These are phyloP conservation scores for Meda fulgida DNA, from an alignment of 2,797 vertebrate species.

Conservation along the genomic window DNA sequence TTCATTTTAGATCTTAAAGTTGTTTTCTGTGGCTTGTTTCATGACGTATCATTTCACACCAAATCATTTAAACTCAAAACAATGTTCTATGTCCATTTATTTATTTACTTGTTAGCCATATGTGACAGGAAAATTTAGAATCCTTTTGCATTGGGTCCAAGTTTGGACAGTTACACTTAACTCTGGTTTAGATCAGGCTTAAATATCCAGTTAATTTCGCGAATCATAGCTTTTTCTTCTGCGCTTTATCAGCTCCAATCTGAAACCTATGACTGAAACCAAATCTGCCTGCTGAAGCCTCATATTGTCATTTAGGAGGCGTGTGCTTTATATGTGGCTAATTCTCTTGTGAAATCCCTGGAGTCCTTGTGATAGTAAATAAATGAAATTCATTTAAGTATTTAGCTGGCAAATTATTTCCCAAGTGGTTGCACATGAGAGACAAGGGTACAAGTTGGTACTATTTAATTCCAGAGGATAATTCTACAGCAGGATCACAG, in stretches of 20 bases:
- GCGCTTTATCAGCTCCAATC: background rate
- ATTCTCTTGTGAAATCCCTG: background rate
- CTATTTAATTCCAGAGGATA: background rate
- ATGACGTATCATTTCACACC: background rate
- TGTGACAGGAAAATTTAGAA: background rate
- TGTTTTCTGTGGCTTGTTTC: background rate
- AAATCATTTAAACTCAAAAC: too few species aligned
- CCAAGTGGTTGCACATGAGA: background rate
- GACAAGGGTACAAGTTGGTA: background rate
- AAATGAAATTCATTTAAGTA: slow-evolving; percentile 8
- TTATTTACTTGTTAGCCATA: too few species aligned
- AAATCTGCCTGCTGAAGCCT: background rate
- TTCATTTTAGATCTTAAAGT: too few species aligned
- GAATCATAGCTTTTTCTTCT: background rate
- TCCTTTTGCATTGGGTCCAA: background rate
- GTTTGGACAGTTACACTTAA: background rate
- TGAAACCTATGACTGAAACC: background rate
- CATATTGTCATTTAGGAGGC: background rate
- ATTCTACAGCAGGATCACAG: background rate
- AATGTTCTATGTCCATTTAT: too few species aligned
- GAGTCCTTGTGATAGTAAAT: slow-evolving; percentile 11
- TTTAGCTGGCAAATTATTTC: slow-evolving; percentile 17
- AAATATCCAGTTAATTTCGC: background rate
- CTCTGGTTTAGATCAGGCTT: background rate
- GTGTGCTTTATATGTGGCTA: background rate